Evolutionary conservation across 1,140 invertebrate genomes (phyloP).

Genomic region (Subanguina moxae): DNA sequence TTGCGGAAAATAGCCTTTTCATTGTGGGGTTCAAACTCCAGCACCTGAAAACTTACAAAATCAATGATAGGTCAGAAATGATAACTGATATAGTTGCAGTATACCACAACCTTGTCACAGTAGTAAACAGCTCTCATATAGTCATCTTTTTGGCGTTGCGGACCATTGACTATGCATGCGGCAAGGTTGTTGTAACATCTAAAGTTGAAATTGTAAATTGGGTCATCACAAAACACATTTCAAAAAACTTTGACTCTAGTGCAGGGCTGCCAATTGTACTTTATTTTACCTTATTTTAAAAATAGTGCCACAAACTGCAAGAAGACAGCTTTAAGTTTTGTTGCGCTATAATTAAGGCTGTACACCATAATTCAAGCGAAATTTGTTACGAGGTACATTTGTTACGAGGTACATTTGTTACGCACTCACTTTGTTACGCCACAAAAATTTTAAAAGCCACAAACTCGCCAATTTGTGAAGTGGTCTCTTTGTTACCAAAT

Average conservation of each 20-base stretch:
- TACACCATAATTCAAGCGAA: no score
- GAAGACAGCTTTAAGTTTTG: no score
- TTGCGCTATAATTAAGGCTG: no score
- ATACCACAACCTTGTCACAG: constrained; percentile 31
- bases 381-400: no score
- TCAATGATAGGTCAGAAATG: constrained; percentile 2
- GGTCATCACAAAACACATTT: not conserved
- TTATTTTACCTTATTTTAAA: no score
- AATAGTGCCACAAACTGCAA: no score
- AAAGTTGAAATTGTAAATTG: not conserved
- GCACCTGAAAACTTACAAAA: constrained; percentile 27
- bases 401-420: no score
- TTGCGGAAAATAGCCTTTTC: constrained; percentile 37
- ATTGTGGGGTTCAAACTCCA: constrained; percentile 21
- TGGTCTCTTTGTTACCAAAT: no score
- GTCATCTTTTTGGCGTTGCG: constrained; percentile 21
- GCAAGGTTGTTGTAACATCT: constrained; percentile 36
- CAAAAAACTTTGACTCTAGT: not conserved
- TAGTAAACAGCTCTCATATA: constrained; percentile 26
- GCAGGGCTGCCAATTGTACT: not conserved
- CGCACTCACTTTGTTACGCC: no score
- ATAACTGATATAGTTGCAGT: no score
- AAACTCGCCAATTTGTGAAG: no score
- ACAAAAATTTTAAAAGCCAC: no score
- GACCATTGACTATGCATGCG: constrained; percentile 34